Conservation (phyloP, 2,888 invertebrate genomes). For the Callinectes sapidus region DNA sequence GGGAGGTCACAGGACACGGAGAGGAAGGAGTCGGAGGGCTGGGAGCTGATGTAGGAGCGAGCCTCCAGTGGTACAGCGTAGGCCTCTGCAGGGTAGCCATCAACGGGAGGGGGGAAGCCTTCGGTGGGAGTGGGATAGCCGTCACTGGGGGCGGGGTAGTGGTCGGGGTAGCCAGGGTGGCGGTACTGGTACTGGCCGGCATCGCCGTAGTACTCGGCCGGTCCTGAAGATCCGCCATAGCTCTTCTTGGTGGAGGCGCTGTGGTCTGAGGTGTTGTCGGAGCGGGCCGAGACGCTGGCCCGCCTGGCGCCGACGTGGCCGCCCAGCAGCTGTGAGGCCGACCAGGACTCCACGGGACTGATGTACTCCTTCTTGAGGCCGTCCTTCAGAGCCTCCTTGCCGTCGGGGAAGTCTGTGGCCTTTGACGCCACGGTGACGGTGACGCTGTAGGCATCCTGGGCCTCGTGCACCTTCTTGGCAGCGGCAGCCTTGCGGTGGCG, state of each 20-base stretch:
- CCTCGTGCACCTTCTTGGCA: constrained; percentile 62
- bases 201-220: constrained; percentile 64
- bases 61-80: constrained; percentile 61
- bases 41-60: constrained; percentile 71
- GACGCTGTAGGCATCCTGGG: constrained; percentile 62
- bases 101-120: constrained; percentile 52
- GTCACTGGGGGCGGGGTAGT: constrained; percentile 64
- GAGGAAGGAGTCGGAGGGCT: constrained; percentile 73
- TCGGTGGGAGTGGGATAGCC: constrained; percentile 63
- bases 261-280: constrained; percentile 71
- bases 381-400: constrained; percentile 63
- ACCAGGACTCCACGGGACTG: constrained; percentile 72
- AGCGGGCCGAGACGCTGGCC: constrained; percentile 67
- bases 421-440: constrained; percentile 63
- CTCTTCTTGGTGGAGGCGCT: constrained; percentile 72
- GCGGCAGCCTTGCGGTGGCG: constrained; percentile 64
- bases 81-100: constrained; percentile 59
- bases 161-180: constrained; percentile 60
- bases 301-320: constrained; percentile 63
- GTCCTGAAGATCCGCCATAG: constrained; percentile 64
- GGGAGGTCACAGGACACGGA: constrained; percentile 71
- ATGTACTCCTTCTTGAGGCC: constrained; percentile 71
- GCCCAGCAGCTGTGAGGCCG: constrained; percentile 72
- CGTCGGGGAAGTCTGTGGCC: constrained; percentile 56
- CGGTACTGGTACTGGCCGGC: constrained; percentile 66